These are phyloP conservation scores for cat (Felis catus) DNA, from an alignment of 2,113 vertebrate species.

Conservation along the genomic window F.catus_Fca126_mat1.0 CM031415.1:66718001-66718500, in stretches of 20 bases:
- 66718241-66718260: no score
- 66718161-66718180: background rate
- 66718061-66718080: background rate
- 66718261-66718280: no score
- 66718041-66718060: background rate
- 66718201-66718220: no score
- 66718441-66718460: background rate
- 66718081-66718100: background rate
- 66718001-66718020: background rate
- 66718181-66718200: no score
- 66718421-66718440: rapidly evolving
- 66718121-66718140: background rate
- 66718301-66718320: no score
- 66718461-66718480: background rate
- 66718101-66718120: background rate
- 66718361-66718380: no score
- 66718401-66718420: background rate
- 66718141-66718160: background rate
- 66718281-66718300: no score
- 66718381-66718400: no score
- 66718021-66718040: background rate
- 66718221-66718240: no score
- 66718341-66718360: no score
- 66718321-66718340: no score
- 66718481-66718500: background rate